Percentiles rank a stretch among this genome's conserved stretches.
Evolutionary conservation across 2,888 invertebrate genomes (phyloP).

Genomic region (Leptinotarsa juncta): DNA sequence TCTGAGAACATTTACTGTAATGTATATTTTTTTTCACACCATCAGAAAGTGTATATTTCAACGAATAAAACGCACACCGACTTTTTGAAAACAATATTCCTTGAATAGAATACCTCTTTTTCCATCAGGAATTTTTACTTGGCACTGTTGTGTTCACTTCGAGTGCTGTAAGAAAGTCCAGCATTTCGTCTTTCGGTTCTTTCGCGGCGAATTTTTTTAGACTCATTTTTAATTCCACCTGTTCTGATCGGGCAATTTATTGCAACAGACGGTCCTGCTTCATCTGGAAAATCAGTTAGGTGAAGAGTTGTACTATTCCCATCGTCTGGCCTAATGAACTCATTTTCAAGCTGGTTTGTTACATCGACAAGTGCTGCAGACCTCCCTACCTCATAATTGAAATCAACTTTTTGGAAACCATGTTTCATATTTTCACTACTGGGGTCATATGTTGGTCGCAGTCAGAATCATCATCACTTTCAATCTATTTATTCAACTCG

Average conservation of each 20-base stretch:
- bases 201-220: neutral
- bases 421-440: neutral
- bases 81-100: too few relatives aligned
- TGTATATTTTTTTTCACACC: too few relatives aligned
- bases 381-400: neutral
- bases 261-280: neutral
- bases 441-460: constrained; percentile 7
- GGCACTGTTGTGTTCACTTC: too few relatives aligned
- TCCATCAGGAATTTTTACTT: too few relatives aligned
- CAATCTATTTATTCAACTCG: too few relatives aligned
- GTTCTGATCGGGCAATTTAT: constrained; percentile 1
- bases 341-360: constrained; percentile 5
- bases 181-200: too few relatives aligned
- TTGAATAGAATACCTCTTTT: too few relatives aligned
- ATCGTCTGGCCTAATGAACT: constrained; percentile 12
- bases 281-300: neutral
- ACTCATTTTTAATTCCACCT: constrained; percentile 1
- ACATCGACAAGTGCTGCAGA: constrained; percentile 9
- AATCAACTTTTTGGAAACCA: constrained; percentile 1
- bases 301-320: neutral
- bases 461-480: constrained; percentile 8
- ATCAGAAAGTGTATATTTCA: too few relatives aligned
- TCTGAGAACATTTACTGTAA: too few relatives aligned
- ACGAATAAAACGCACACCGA: too few relatives aligned
- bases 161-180: too few relatives aligned